Evolutionary conservation across 2,888 invertebrate species (phyloP).

Genomic region (Oxytorus armatus): DNA sequence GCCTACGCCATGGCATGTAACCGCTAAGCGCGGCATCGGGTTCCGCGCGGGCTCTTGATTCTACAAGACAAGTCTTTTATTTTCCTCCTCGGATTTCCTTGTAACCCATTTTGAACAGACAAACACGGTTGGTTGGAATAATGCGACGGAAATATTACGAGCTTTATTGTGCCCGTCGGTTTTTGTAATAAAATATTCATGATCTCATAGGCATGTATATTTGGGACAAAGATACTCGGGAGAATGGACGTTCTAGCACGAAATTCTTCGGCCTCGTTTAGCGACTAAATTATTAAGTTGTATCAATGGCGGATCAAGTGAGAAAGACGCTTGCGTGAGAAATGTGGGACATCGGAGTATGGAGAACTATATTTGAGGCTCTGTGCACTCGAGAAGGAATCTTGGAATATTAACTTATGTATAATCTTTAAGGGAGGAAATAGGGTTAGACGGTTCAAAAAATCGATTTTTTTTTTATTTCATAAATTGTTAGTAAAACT

Average conservation of each 20-base stretch:
- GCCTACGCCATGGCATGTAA: slow-evolving; percentile 68
- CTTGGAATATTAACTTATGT: too few relatives aligned
- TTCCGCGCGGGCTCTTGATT: slow-evolving; percentile 31
- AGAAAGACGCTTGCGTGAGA: slow-evolving; percentile 24
- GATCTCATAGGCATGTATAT: slow-evolving; percentile 3
- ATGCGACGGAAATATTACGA: slow-evolving; percentile 46
- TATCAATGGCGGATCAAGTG: slow-evolving; percentile 31
- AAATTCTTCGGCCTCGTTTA: slow-evolving; percentile 15
- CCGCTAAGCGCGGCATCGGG: slow-evolving; percentile 61
- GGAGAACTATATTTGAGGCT: too few relatives aligned
- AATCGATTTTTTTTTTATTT: too few relatives aligned
- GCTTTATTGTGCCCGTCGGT: slow-evolving; percentile 12
- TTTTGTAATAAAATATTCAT: slow-evolving; percentile 36
- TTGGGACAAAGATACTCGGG: not conserved
- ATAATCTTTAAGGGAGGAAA: too few relatives aligned
- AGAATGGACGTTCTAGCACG: not conserved
- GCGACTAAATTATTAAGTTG: slow-evolving; percentile 38
- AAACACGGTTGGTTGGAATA: slow-evolving; percentile 32
- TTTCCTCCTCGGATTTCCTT: slow-evolving; percentile 22
- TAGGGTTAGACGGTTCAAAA: too few relatives aligned
- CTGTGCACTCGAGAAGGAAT: too few relatives aligned
- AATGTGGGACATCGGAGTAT: not conserved
- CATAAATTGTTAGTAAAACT: too few relatives aligned
- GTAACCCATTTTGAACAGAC: slow-evolving; percentile 52
- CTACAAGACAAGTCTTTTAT: slow-evolving; percentile 37